A percentile compares a stretch with the other conserved stretches of the same genome.
phyloP scores from a whole-genome alignment of 2,113 vertebrate genomes.

The Arvicanthis niloticus region DNA sequence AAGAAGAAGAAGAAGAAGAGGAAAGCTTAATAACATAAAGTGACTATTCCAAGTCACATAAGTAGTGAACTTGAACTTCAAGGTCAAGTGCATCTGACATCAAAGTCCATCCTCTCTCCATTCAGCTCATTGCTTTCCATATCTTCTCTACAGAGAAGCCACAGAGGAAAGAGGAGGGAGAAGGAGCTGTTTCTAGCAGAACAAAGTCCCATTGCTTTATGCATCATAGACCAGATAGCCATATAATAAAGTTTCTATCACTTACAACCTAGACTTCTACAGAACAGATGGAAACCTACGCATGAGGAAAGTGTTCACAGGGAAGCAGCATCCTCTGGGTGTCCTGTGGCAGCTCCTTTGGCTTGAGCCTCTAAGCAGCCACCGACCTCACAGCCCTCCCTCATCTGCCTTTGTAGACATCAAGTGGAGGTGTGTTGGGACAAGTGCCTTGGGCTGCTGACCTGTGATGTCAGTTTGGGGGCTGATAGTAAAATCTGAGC shows the following conservation, averaged over 20 bases:
- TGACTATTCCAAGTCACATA: neutral
- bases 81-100: neutral
- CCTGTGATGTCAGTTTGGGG: slow-evolving; percentile 29
- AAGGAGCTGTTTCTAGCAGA: neutral
- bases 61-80: neutral
- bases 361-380: neutral
- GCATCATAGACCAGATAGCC: neutral
- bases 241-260: neutral
- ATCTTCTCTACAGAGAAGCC: neutral
- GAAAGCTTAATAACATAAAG: neutral
- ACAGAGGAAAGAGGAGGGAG: no score
- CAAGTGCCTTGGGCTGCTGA: neutral
- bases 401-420: neutral
- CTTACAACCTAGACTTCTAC: neutral
- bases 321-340: no score
- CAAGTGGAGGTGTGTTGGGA: neutral
- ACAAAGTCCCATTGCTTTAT: neutral
- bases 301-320: neutral
- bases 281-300: neutral
- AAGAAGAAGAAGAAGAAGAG: no score
- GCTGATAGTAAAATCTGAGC: slow-evolving; percentile 55
- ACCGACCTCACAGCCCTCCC: neutral
- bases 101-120: neutral
- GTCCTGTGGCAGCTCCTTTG: neutral
- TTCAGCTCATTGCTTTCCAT: neutral